A percentile compares a stretch with the other conserved stretches of the same genome.
Evolutionary conservation across 2,113 vertebrate species (phyloP).

Genomic region (Empidonax traillii): DNA sequence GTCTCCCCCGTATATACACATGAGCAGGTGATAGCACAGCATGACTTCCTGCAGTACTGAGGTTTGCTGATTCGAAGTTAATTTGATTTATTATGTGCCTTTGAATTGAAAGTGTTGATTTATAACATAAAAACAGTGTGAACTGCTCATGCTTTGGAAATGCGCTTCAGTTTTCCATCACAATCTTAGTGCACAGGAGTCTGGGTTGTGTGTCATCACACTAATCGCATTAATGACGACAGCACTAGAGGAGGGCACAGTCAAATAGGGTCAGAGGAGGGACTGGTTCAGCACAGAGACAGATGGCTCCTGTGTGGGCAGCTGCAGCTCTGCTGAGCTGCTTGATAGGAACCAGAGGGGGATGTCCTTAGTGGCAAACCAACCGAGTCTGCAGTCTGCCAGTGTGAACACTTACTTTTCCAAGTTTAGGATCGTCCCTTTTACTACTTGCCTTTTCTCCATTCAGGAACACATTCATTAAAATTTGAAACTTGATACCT

Average conservation of each 20-base stretch:
- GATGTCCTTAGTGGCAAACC: conserved; percentile 42
- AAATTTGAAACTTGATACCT: background rate
- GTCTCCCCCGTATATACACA: background rate
- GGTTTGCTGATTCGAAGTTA: conserved; percentile 67
- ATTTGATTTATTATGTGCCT: conserved; percentile 61
- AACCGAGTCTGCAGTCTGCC: background rate
- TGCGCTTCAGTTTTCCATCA: background rate
- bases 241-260: background rate
- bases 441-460: background rate
- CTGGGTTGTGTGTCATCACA: background rate
- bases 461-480: background rate
- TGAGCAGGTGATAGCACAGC: conserved; percentile 77
- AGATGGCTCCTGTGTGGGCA: conserved; percentile 66
- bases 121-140: conserved; percentile 33
- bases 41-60: conserved; percentile 60
- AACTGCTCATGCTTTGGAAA: background rate
- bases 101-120: conserved; percentile 34
- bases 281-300: conserved; percentile 21
- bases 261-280: conserved; percentile 18
- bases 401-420: background rate
- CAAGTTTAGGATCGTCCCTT: background rate
- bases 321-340: conserved; percentile 59
- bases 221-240: background rate
- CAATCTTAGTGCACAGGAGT: background rate
- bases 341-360: conserved; percentile 43